Evolutionary conservation across 2,113 vertebrate genomes (phyloP), one percentile per base, ranked within the genome.

Genomic region (Coptodon bakossiorum): DNA sequence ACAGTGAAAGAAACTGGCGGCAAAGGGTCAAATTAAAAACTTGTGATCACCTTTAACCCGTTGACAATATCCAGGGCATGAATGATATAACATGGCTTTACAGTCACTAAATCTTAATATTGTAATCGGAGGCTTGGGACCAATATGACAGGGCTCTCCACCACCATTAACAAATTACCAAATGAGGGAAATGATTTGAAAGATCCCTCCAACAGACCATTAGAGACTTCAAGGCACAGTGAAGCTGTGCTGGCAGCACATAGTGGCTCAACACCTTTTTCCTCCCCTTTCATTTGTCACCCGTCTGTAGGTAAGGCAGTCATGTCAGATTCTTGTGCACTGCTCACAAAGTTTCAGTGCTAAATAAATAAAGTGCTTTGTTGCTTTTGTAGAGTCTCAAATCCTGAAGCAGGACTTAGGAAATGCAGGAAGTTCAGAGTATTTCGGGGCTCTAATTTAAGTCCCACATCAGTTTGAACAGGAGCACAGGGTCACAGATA

Each of bases 321-420:
- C 19, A 4, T 1, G 27, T 78, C 45, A 43, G 36, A 48, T 78
- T 84, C 22, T 68, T 56, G 11, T 84, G 81, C 71, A 59, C 80
- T 87, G 71, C 54, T 36, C 40, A 57, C 52, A 14, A 59, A 19
- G 13, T 78, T 54, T 90, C 89, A 88, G 87, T 89, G 89, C 82
- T 80, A 56, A 80, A 89, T 78, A 56, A 78, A 89, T 76, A 95
- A 93, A 93, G 91, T 91, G 88, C 91, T 61, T 85, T 82, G 79
- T 92, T 90, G 91, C 91, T 89, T 73, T 73, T 83, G 84, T 89
- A 66, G 38, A 31, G 24, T 85, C 52, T 90, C 34, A 68, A 22
- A 86, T 90, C 80, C 83, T 57, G 82, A 90, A 89, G 61, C 61
- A 83, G 61, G 80, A 83, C 59, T 91, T 45, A 83, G 81, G 31